A percentile compares a stretch with the other conserved stretches of the same genome.
These are phyloP conservation scores for Cynopterus brachyotis DNA, from an alignment of 2,113 vertebrate genomes.

Conservation along the genomic window DNA sequence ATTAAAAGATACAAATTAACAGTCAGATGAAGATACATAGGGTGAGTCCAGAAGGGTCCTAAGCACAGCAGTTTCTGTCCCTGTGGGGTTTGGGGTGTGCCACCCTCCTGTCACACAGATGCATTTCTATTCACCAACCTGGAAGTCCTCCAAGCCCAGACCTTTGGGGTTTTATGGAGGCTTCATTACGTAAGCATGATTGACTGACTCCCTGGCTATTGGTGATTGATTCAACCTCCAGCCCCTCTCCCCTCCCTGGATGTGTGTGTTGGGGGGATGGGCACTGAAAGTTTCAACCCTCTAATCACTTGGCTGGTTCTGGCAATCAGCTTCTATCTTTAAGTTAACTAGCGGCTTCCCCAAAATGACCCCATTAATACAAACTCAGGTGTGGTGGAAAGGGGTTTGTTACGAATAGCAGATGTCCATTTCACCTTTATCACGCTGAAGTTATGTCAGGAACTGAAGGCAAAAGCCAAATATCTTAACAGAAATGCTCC, in stretches of 20 bases:
- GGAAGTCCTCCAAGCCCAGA: not conserved
- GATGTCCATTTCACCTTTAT: not conserved
- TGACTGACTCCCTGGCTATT: not conserved
- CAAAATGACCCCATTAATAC: not conserved
- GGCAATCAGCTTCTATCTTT: not conserved
- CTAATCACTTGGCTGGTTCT: not conserved
- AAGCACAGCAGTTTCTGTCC: not conserved
- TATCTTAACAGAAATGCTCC: not conserved
- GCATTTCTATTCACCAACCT: not conserved
- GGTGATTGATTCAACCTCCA: not conserved
- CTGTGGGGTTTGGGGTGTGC: no score
- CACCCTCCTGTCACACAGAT: not conserved
- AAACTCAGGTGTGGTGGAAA: not conserved
- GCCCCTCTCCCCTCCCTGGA: not conserved
- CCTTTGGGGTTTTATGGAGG: not conserved
- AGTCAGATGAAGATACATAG: not conserved
- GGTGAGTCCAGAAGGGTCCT: not conserved
- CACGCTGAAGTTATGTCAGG: not conserved
- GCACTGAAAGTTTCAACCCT: not conserved
- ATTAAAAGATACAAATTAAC: not conserved
- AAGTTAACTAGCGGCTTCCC: not conserved
- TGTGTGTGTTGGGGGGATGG: not conserved
- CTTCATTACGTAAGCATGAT: not conserved
- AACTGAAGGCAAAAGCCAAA: not conserved
- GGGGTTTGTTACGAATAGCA: not conserved